These are phyloP conservation scores for Zaprionus lineosus DNA, from an alignment of 2,888 invertebrate genomes.

Conservation along the genomic window DNA sequence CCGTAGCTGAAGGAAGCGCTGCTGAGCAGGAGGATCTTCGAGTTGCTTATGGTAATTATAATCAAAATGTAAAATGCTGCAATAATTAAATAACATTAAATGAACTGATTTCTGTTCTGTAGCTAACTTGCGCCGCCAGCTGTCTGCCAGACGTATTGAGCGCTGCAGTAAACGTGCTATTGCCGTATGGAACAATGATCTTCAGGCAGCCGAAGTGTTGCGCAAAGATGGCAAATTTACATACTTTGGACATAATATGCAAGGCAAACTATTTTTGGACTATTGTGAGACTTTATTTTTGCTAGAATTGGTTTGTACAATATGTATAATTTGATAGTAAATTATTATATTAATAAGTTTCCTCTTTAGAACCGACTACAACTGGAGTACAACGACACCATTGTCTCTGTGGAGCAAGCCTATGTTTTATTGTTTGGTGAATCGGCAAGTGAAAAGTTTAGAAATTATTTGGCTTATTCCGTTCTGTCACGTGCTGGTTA, in stretches of 20 bases:
- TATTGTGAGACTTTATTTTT: slow-evolving; percentile 80
- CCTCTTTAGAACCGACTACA: slow-evolving; percentile 78
- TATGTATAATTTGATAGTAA: neutral
- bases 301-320: slow-evolving; percentile 75
- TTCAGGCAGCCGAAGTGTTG: slow-evolving; percentile 71
- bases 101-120: slow-evolving; percentile 35
- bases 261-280: slow-evolving; percentile 74
- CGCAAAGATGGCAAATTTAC: slow-evolving; percentile 81
- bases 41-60: slow-evolving; percentile 60
- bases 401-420: slow-evolving; percentile 80
- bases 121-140: slow-evolving; percentile 71
- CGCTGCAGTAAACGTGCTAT: slow-evolving; percentile 71
- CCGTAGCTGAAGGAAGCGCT: slow-evolving; percentile 44
- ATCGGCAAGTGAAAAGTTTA: slow-evolving; percentile 60
- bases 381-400: slow-evolving; percentile 66
- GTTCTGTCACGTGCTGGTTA: slow-evolving; percentile 79
- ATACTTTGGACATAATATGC: slow-evolving; percentile 74
- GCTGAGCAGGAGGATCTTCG: slow-evolving; percentile 67
- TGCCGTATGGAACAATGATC: slow-evolving; percentile 71
- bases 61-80: neutral
- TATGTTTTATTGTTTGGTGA: slow-evolving; percentile 79
- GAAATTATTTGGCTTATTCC: slow-evolving; percentile 80
- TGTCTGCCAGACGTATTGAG: slow-evolving; percentile 77
- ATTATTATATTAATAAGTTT: neutral
- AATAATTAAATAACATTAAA: neutral